Evolutionary conservation across 1,140 invertebrate genomes (phyloP).

Genomic region (Ceratina australensis): DNA sequence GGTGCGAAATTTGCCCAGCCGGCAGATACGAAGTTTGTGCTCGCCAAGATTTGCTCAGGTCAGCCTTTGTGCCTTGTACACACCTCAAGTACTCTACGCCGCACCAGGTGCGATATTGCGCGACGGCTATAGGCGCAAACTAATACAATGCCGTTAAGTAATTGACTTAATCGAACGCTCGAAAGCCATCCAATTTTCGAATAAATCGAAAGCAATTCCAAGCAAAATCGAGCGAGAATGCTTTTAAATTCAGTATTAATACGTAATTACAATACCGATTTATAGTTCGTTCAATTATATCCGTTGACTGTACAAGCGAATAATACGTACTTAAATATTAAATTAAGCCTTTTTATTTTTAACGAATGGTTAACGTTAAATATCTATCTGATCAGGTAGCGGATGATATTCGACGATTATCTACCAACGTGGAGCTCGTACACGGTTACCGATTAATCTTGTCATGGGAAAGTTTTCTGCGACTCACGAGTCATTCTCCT

Average conservation of each 20-base stretch:
- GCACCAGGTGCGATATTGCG: conserved; percentile 60
- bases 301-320: no score
- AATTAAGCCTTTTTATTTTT: no score
- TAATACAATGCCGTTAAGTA: conserved; percentile 44
- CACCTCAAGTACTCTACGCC: conserved; percentile 21
- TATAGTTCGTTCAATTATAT: no score
- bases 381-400: no score
- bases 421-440: no score
- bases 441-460: background rate
- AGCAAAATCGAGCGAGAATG: background rate
- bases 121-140: conserved; percentile 26
- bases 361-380: no score
- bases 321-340: no score
- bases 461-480: background rate
- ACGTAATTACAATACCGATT: no score
- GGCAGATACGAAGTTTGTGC: conserved; percentile 38
- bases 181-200: conserved; percentile 28
- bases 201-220: background rate
- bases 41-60: conserved; percentile 57
- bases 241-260: no score
- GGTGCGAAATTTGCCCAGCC: conserved; percentile 37
- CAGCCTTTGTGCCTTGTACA: conserved; percentile 53
- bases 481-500: conserved; percentile 41
- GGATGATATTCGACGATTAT: no score
- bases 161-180: conserved; percentile 54